Base-by-base conservation (phyloP, 2,888 invertebrate species). In the Dioctria rufipes region DNA sequence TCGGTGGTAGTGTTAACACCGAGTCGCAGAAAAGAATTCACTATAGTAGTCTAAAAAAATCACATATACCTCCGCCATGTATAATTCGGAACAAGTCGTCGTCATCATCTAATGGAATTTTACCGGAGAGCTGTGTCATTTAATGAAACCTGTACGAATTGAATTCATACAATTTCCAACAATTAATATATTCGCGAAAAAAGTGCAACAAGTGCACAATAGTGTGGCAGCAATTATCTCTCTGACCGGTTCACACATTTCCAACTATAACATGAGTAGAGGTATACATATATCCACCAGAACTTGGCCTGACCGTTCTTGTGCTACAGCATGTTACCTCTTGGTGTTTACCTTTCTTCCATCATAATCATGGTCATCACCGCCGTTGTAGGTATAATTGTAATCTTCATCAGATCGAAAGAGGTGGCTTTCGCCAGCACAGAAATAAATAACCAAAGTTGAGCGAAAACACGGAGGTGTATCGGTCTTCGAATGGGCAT, bases 371-470 rank as follows among this genome's bases (percentile, higher is more conserved):
- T 51, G 63, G 77, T 77, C 77, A 77, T 77, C 77, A 77, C 63
- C 77, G 63, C 61, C 63, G 77, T 77, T 63, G 77, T 77, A 77
- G 61, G 77, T 77, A 77, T 63, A 77, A 77, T 77, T 63, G 63
- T 77, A 77, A 77, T 77, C 77, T 77, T 77, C 77, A 77, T 77
- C 77, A 61, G 77, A 77, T 77, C 77, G 77, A 42, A 73, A 73
- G 73, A 73, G 73, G 73, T 73, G 73, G 73, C 73, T 77, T 77
- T 77, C 77, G 49, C 61, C 63, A 42, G 9, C 46, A 43, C 39
- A 63, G 77, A 63, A 61, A 77, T 77, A 77, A 77, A 77, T 77
- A 77, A 77, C 63, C 60, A 8, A 40, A 37, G 46, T 61, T 46
- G 43, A 13, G 43, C 46, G 63, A 25, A 37, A 61, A 49, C 63